Percentiles rank a stretch among this genome's conserved stretches.
phyloP scores from a whole-genome alignment of 2,888 invertebrate species.

The Catocala sponsa region DNA sequence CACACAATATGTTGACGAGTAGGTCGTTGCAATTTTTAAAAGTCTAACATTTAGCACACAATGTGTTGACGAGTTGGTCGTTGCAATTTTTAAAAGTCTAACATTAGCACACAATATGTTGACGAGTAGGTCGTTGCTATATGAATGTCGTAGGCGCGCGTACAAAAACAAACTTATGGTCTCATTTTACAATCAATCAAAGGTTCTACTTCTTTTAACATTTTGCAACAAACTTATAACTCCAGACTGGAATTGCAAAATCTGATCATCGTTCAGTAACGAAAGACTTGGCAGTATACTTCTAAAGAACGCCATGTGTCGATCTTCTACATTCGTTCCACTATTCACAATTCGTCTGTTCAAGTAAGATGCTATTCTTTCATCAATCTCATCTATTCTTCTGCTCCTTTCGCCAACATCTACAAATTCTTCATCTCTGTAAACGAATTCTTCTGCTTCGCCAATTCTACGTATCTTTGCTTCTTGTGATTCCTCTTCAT shows the following conservation, averaged over 20 bases:
- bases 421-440: neutral
- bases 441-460: no score
- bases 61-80: no score
- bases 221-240: conserved; percentile 3
- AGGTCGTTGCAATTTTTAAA: no score
- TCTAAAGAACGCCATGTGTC: conserved; percentile 7
- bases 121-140: no score
- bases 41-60: no score
- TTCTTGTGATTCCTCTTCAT: neutral
- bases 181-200: no score
- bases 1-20: no score
- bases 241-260: conserved; percentile 3
- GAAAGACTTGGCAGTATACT: conserved; percentile 2
- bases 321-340: neutral
- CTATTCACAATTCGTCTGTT: neutral
- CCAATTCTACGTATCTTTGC: neutral
- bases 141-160: no score
- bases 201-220: neutral
- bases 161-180: no score
- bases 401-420: neutral
- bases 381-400: neutral
- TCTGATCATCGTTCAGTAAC: conserved; percentile 1
- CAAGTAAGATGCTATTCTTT: neutral
- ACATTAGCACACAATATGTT: no score
- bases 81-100: no score